Base-by-base conservation (phyloP, 2,797 vertebrate genomes). In the Thamnophis elegans region DNA sequence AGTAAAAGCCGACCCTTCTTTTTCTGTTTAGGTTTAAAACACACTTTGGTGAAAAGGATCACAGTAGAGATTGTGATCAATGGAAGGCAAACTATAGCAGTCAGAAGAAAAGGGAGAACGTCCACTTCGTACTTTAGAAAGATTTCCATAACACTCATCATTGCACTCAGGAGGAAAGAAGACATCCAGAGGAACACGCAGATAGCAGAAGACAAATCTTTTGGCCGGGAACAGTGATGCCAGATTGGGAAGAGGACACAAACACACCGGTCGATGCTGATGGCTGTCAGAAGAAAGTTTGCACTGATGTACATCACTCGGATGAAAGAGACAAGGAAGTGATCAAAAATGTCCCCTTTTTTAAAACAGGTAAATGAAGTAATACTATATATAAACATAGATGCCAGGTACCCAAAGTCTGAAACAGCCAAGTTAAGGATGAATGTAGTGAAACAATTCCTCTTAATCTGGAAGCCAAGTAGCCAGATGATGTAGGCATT, bases 261-360 rank as follows among this genome's bases (percentile, higher is more conserved):
- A 8, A 97, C 85, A 58, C 96, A 97, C 89, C 96, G 94, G 93
- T 97, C 96, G 0, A 95, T 91, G 91, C 96, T 96, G 87, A 97
- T 97, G 60, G 94, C 28, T 0, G 93, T 96, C 82, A 97, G 96
- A 13, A 98, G 87, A 51, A 96, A 96, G 65, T 96, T 91, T 13
- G 96, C 94, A 0, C 94, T 87, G 6, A 94, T 93, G 0, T 96
- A 97, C 89, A 65, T 92, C 56, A 95, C 96, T 16, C n/a, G n/a
- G n/a, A n/a, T n/a, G n/a, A n/a, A n/a, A n/a, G n/a, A n/a, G n/a
- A n/a, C n/a, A n/a, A n/a, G n/a, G n/a, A n/a, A n/a, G n/a, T 93
- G 78, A 68, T 16, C 1, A 1, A n/a, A n/a, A n/a, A n/a, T n/a
- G n/a, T n/a, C n/a, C n/a, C n/a, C n/a, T n/a, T n/a, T n/a, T n/a